Base-by-base conservation (phyloP, 2,113 vertebrate genomes). In the Hemibates koningsi region DNA sequence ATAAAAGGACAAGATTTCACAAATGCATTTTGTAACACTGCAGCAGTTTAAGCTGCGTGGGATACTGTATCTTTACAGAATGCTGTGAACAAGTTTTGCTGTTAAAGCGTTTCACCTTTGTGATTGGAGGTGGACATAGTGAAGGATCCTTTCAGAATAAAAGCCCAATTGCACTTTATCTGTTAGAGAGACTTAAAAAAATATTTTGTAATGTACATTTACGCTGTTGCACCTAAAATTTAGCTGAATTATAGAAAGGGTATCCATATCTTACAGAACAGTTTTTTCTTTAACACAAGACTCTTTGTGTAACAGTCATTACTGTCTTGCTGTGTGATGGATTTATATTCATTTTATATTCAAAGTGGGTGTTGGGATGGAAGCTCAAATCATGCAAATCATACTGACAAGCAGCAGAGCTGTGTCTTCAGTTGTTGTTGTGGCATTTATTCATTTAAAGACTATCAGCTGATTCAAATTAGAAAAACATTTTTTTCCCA, bases 21-120 rank as follows among this genome's bases (percentile, higher is more conserved):
- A 84, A 86, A 86, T 89, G 41, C 82, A 85, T 88, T 89, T 93
- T 43, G 24, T 81, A 78, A 56, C n/a, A 56, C 19, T 90, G 85
- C 78, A 78, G 45, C 36, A 88, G 17, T 56, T 81, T 63, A 11
- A 61, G 41, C 9, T 76, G 10, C 7, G 38, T 52, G 19, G 43
- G 9, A 81, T 21, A 48, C 24, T 50, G 71, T 19, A 90, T 43
- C 7, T 48, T 12, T 6, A 34, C 38, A 56, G 34, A 84, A 12
- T 38, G 61, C 61, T 12, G 17, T 19, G 32, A 10, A 52, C 45
- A 27, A 2, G 7, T 45, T 83, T 3, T 38, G 17, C 16, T 32
- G 12, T 4, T 16, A 3, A 24, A 48, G 71, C 24, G 0, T 63
- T 63, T 56, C 1, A 7, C 0, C 11, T 24, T 45, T n/a, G 38